These are phyloP conservation scores for Isichthys henryi DNA, from an alignment of 2,113 vertebrate genomes.

Conservation along the genomic window DNA sequence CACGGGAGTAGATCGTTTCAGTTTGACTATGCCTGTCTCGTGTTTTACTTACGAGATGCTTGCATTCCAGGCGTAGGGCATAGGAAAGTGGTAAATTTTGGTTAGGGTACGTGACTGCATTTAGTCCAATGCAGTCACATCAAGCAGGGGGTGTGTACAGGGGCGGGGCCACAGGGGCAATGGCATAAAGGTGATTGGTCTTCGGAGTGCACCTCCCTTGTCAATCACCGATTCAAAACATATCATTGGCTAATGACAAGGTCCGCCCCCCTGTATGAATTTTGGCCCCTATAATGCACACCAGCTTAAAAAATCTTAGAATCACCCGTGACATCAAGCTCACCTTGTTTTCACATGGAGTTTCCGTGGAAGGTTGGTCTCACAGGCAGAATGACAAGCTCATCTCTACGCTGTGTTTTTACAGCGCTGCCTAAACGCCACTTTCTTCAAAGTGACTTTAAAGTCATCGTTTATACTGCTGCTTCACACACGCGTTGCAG, in stretches of 20 bases:
- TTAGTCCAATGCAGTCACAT: background rate
- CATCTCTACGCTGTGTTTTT: background rate
- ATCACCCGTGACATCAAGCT: background rate
- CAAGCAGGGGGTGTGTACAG: background rate
- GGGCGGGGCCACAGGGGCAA: background rate
- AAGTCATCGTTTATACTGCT: background rate
- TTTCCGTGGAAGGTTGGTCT: background rate
- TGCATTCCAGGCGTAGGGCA: background rate
- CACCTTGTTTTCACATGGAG: background rate
- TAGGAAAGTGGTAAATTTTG: background rate
- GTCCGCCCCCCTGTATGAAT: background rate
- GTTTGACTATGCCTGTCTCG: background rate
- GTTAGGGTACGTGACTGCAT: background rate
- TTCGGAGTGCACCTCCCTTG: background rate
- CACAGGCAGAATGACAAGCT: background rate
- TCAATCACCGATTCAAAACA: background rate
- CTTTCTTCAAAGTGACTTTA: conserved; percentile 4
- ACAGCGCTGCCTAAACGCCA: background rate
- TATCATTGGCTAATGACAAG: background rate
- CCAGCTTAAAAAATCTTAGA: background rate
- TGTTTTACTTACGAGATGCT: background rate
- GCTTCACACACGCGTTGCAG: background rate
- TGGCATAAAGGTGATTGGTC: background rate
- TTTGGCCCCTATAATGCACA: background rate
- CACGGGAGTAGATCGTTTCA: background rate